Evolutionary conservation across 23 tunicate genomes (phyloP).

Genomic region (Trididemnum nubilum): DNA sequence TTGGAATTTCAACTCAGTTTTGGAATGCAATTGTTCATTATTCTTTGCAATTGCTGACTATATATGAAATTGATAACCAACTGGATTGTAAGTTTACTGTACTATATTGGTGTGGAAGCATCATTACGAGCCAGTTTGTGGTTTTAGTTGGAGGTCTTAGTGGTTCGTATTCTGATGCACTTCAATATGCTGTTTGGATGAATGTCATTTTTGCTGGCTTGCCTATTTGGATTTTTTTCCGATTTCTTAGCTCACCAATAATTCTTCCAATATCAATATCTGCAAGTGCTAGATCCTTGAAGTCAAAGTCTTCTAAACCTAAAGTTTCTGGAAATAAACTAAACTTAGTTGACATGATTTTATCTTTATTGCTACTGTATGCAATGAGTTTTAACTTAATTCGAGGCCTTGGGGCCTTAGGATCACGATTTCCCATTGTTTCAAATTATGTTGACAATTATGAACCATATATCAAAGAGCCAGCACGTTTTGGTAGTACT

Average conservation of each 20-base stretch:
- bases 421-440: conserved; percentile 45
- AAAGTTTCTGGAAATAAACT: background rate
- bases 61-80: conserved; percentile 63
- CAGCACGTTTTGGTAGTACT: conserved; percentile 45
- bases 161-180: conserved; percentile 48
- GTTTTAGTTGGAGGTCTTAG: conserved; percentile 44
- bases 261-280: too few relatives aligned
- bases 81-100: conserved; percentile 36
- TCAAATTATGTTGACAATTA: conserved; percentile 41
- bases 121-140: conserved; percentile 57
- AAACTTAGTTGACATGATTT: background rate
- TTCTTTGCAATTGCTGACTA: conserved; percentile 38
- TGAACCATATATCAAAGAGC: conserved; percentile 71
- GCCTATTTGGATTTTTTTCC: conserved; percentile 47
- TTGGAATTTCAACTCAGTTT: conserved; percentile 44
- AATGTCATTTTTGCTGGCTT: conserved; percentile 50
- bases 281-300: too few relatives aligned
- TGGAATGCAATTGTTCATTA: conserved; percentile 75
- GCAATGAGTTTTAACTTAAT: conserved; percentile 31
- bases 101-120: conserved; percentile 73
- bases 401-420: conserved; percentile 69
- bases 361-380: conserved; percentile 11
- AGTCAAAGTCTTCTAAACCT: background rate
- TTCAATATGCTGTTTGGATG: conserved; percentile 45
- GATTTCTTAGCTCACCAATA: conserved; percentile 3